phyloP scores from a whole-genome alignment of 2,797 vertebrate genomes.

The Bradypodion ventrale region DNA sequence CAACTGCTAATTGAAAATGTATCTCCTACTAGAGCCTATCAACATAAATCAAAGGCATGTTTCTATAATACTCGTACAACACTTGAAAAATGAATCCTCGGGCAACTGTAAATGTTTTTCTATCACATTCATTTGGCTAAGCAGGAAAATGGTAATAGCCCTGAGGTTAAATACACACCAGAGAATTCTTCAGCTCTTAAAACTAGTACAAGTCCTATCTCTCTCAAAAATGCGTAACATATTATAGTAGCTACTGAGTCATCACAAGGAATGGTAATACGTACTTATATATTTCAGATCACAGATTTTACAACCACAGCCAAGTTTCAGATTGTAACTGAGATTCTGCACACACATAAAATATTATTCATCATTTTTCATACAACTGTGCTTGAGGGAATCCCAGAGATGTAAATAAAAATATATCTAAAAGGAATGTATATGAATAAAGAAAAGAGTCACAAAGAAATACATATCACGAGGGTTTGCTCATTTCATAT shows the following conservation, averaged over 20 bases:
- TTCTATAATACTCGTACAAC: slow-evolving; percentile 53
- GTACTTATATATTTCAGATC: fast-evolving
- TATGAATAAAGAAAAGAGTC: slow-evolving; percentile 8
- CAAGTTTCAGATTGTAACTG: not conserved
- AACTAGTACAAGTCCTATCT: not conserved
- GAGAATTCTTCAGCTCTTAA: slow-evolving; percentile 4
- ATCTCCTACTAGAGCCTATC: slow-evolving; percentile 49
- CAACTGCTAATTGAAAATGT: slow-evolving; percentile 66
- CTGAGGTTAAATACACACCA: slow-evolving; percentile 46
- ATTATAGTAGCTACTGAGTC: not conserved
- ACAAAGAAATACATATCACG: not conserved
- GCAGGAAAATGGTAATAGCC: slow-evolving; percentile 51
- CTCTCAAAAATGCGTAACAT: not conserved
- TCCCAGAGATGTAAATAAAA: not conserved
- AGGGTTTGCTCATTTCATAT: not conserved
- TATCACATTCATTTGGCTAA: slow-evolving; percentile 50
- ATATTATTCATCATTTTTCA: fast-evolving
- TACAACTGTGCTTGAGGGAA: not conserved
- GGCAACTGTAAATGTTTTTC: slow-evolving; percentile 62
- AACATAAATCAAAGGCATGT: slow-evolving; percentile 66
- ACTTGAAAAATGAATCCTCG: slow-evolving; percentile 60
- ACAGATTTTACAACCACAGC: slow-evolving; percentile 3
- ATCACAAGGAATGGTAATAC: not conserved
- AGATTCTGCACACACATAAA: not conserved
- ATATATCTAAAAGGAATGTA: slow-evolving; percentile 13